Percentiles rank a stretch among this genome's conserved stretches.
Evolutionary conservation across 2,113 vertebrate species (phyloP).

Genomic region (Microcebus griseorufus): DNA sequence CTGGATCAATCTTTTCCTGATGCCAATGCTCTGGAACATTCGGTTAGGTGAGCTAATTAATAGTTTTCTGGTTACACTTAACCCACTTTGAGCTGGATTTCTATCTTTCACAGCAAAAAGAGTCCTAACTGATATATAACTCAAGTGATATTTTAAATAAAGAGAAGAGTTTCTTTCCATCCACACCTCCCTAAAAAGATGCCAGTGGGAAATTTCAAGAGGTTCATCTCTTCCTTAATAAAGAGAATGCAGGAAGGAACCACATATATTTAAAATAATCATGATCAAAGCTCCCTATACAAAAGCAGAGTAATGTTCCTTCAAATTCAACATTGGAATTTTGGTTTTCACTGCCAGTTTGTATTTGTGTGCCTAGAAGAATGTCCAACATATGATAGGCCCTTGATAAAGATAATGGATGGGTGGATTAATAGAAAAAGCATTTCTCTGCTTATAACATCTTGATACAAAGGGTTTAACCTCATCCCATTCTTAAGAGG

Average conservation of each 20-base stretch:
- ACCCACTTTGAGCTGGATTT: background rate
- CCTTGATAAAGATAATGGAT: background rate
- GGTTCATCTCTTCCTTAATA: background rate
- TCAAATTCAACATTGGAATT: background rate
- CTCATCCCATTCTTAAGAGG: background rate
- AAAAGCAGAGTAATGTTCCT: background rate
- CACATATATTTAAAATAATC: background rate
- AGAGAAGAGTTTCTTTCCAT: background rate
- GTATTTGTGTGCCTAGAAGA: background rate
- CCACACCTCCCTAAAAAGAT: background rate
- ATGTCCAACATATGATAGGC: background rate
- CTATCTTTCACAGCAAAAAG: background rate
- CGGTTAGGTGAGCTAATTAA: background rate
- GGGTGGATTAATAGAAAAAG: background rate
- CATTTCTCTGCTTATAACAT: background rate
- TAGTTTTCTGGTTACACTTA: conserved; percentile 12
- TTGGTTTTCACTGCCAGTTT: background rate
- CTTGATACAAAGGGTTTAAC: conserved; percentile 19
- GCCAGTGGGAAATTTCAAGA: background rate
- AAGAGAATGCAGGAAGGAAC: background rate
- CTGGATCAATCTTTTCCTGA: background rate
- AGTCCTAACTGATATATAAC: background rate
- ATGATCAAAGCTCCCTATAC: background rate
- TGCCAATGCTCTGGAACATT: background rate
- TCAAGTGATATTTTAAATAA: conserved; percentile 31